A percentile compares a stretch with the other conserved stretches of the same genome.
Conservation (phyloP, 2,888 invertebrate species). For the Ectropis crepuscularia region DNA sequence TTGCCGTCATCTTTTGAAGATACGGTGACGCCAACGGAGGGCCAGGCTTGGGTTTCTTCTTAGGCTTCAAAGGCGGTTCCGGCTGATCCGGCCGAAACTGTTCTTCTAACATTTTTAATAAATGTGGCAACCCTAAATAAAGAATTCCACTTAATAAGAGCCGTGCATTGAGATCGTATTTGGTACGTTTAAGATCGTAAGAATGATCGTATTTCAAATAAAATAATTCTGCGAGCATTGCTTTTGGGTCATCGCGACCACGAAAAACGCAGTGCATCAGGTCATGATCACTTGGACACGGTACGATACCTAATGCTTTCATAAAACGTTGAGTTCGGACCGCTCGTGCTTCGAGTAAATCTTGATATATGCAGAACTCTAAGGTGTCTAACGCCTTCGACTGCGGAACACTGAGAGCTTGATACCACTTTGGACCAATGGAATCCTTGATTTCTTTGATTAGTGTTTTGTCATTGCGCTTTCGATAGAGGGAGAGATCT, state of each 20-base stretch:
- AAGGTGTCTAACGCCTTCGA: constrained; percentile 63
- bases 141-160: constrained; percentile 69
- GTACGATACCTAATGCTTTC: constrained; percentile 61
- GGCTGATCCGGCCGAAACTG: constrained; percentile 59
- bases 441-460: constrained; percentile 48
- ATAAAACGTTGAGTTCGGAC: constrained; percentile 56
- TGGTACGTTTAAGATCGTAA: constrained; percentile 60
- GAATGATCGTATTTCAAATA: constrained; percentile 58
- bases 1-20: constrained; percentile 63
- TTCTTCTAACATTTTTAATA: constrained; percentile 58
- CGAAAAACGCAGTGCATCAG: constrained; percentile 65
- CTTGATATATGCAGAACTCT: constrained; percentile 65
- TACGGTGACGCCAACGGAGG: constrained; percentile 64
- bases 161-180: constrained; percentile 65
- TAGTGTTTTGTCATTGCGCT: constrained; percentile 48
- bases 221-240: constrained; percentile 72
- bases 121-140: constrained; percentile 66
- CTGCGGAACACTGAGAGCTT: constrained; percentile 71
- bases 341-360: constrained; percentile 69
- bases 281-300: constrained; percentile 58
- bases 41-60: constrained; percentile 53
- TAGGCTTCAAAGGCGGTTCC: constrained; percentile 39
- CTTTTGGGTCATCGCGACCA: constrained; percentile 67
- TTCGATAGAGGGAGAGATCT: constrained; percentile 65
- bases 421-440: constrained; percentile 75